Base-by-base conservation (phyloP, 2,113 vertebrate genomes). In the Hippocampus barbouri region DNA sequence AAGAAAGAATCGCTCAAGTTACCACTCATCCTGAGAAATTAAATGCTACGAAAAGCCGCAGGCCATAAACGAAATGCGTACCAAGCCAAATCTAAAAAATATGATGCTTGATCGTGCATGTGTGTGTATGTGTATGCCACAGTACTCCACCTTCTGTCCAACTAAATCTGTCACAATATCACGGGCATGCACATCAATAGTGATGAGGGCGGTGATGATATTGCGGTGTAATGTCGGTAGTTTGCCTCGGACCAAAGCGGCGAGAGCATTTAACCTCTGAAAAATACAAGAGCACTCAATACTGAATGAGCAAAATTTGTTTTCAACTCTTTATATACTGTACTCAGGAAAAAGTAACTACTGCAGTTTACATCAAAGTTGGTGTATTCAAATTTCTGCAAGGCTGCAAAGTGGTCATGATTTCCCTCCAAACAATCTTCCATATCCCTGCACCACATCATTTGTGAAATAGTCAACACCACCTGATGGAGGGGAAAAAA, bases 391-490 rank as follows among this genome's bases (percentile, higher is more conserved):
- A 96, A 96, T 59, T 84, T 56, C 78, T 89, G 87, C 72, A 95
- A 79, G 25, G 91, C 90, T 70, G 91, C 79, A 72, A 92, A 66
- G 59, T 78, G 89, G 72, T 91, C 74, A 0, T 84, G 87, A 9
- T 81, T 86, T 53, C 82, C 84, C 73, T 94, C 92, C 54, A 95
- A 85, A 72, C 93, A 93, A 40, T 87, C 85, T 0, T 93, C 93
- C 84, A 95, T 83, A 73, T 94, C 93, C 11, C 85, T 90, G 78
- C 93, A 94, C 93, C 93, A 96, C 94, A 95, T 95, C 71, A 95
- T 78, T 76, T 95, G 93, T 45, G 94, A 95, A 80, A 95, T 79
- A 3, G 93, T 95, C 77, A 94, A 87, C 85, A 96, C 92, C 78
- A 95, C 93, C 93, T 94, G 49, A 70, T 82, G 77, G 77, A 76